phyloP scores from a whole-genome alignment of 1,140 invertebrate species.

The Carposina sasakii region DNA sequence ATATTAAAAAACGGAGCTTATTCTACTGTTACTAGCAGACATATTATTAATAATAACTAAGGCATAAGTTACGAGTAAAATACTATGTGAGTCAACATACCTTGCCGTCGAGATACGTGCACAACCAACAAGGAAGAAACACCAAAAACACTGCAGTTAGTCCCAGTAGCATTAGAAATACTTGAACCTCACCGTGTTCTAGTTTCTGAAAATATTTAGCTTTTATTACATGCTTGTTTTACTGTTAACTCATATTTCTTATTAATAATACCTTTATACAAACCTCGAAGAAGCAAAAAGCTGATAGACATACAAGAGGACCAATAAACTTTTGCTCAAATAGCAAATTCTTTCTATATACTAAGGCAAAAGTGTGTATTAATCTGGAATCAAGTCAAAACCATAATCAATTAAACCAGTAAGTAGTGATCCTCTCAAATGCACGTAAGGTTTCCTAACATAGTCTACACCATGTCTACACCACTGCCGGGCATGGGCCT shows the following conservation, averaged over 20 bases:
- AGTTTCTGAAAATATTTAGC: conserved; percentile 34
- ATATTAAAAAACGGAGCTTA: too few species aligned
- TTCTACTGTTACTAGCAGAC: too few species aligned
- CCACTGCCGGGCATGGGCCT: too few species aligned
- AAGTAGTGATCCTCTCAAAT: too few species aligned
- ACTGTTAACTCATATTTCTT: background rate
- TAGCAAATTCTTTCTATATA: conserved; percentile 46
- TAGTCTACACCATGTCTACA: too few species aligned
- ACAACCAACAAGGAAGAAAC: conserved; percentile 42
- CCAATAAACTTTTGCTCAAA: conserved; percentile 41
- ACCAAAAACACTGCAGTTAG: conserved; percentile 28
- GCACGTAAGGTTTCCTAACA: too few species aligned
- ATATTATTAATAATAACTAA: conserved; percentile 3
- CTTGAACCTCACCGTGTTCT: conserved; percentile 38
- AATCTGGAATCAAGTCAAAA: conserved; percentile 27
- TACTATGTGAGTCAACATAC: conserved; percentile 17
- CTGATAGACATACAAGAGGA: conserved; percentile 46
- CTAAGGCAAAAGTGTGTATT: conserved; percentile 32
- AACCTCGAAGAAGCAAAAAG: conserved; percentile 47
- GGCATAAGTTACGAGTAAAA: background rate
- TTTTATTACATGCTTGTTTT: background rate
- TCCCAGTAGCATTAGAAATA: conserved; percentile 35
- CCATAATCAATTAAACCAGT: too few species aligned
- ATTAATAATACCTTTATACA: conserved; percentile 10
- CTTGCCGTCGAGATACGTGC: conserved; percentile 39